Conservation (phyloP, 2,797 vertebrate genomes). For the Epinephelus coioides region DNA sequence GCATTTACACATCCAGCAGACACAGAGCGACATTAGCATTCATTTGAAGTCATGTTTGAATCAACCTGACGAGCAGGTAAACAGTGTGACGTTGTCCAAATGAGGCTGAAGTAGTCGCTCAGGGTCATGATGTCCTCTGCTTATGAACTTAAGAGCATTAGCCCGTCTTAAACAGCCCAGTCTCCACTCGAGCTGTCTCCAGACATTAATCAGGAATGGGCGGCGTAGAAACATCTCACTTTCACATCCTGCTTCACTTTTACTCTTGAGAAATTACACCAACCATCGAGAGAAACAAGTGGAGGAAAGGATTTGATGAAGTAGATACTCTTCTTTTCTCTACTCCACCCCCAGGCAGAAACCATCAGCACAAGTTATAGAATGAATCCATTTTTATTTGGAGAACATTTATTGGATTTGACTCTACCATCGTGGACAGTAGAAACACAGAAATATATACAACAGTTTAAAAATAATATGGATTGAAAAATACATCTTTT, state of each 20-base stretch:
- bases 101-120: conserved; percentile 21
- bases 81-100: conserved; percentile 16
- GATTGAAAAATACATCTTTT: conserved; percentile 54
- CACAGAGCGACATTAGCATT: neutral
- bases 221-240: conserved; percentile 30
- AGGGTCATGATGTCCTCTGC: conserved; percentile 76
- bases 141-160: conserved; percentile 81
- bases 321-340: rapidly evolving
- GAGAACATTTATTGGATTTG: conserved; percentile 40
- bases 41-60: neutral
- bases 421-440: conserved; percentile 47
- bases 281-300: neutral
- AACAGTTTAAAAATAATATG: conserved; percentile 63
- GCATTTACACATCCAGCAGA: neutral
- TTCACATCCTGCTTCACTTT: conserved; percentile 46
- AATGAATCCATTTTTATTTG: conserved; percentile 57
- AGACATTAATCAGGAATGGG: conserved; percentile 54
- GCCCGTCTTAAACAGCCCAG: conserved; percentile 65
- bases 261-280: conserved; percentile 12
- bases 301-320: neutral
- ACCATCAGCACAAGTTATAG: neutral
- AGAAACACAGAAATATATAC: conserved; percentile 77
- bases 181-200: conserved; percentile 59
- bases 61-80: neutral
- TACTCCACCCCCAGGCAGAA: neutral